A percentile compares a stretch with the other conserved stretches of the same genome.
These are phyloP conservation scores for Nesidiocoris tenuis DNA, from an alignment of 2,888 invertebrate genomes.

Conservation along the genomic window DNA sequence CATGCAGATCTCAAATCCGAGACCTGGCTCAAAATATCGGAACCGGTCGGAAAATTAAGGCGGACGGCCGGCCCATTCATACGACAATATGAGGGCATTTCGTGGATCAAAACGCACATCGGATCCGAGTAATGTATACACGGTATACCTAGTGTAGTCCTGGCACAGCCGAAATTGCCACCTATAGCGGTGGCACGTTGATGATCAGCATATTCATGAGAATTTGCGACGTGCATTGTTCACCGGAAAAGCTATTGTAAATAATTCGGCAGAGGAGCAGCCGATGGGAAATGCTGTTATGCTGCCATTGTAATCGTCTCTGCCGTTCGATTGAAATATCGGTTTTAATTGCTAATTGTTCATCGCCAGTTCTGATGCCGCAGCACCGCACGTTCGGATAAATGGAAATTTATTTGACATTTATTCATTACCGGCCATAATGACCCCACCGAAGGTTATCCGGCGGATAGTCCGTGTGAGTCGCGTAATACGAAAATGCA, in stretches of 20 bases:
- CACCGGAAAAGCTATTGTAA: constrained; percentile 20
- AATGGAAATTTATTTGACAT: constrained; percentile 25
- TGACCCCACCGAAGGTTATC: neutral
- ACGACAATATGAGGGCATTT: neutral
- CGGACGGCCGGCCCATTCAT: neutral
- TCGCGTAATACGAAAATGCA: neutral
- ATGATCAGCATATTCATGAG: constrained; percentile 11
- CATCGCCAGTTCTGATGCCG: neutral
- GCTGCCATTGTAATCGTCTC: neutral
- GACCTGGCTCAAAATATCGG: neutral
- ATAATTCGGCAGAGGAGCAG: constrained; percentile 2
- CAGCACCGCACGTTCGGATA: neutral
- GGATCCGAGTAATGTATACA: no score
- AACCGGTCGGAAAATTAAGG: neutral
- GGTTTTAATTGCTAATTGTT: constrained; percentile 32
- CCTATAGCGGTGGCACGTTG: neutral
- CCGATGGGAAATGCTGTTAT: neutral
- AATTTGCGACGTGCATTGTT: constrained; percentile 23
- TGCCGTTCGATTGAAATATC: constrained; percentile 18
- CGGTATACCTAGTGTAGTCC: neutral
- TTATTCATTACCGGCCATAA: neutral
- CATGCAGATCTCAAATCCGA: neutral
- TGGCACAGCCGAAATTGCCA: neutral
- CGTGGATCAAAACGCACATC: neutral
- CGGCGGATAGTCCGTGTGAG: neutral